Evolutionary conservation across 2,888 invertebrate species (phyloP).

Genomic region (Camptogramma bilineatum): DNA sequence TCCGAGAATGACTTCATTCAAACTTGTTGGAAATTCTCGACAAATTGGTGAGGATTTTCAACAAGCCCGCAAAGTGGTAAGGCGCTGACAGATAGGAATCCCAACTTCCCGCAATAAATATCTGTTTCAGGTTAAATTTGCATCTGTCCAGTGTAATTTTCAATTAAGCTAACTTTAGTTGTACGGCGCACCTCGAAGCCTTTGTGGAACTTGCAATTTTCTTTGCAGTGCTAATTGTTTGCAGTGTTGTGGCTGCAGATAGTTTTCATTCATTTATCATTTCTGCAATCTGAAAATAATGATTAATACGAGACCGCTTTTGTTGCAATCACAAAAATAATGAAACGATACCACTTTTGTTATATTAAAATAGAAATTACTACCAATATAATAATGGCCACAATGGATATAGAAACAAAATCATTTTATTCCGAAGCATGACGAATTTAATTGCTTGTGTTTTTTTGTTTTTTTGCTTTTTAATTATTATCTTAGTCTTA

Average conservation of each 20-base stretch:
- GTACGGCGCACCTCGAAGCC: constrained; percentile 7
- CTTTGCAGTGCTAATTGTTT: constrained; percentile 20
- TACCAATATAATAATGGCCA: too few relatives aligned
- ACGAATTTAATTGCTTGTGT: too few relatives aligned
- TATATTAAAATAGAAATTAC: too few relatives aligned
- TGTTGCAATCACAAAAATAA: too few relatives aligned
- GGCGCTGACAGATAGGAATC: constrained; percentile 40
- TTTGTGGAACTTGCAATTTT: constrained; percentile 21
- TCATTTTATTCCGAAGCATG: too few relatives aligned
- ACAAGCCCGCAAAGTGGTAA: constrained; percentile 43
- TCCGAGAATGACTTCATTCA: constrained; percentile 46
- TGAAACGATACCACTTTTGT: too few relatives aligned
- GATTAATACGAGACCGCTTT: not conserved
- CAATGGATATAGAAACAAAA: too few relatives aligned
- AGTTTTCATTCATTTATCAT: not conserved
- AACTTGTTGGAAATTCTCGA: constrained; percentile 34
- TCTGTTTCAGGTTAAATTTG: constrained; percentile 40
- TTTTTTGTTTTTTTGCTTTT: too few relatives aligned
- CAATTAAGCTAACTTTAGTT: constrained; percentile 46
- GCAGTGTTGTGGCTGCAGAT: constrained; percentile 2
- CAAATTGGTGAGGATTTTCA: constrained; percentile 34
- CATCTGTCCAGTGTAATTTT: constrained; percentile 42
- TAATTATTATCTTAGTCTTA: too few relatives aligned
- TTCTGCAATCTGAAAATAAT: not conserved
- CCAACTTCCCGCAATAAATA: constrained; percentile 49